Evolutionary conservation across 2,113 vertebrate genomes (phyloP), one percentile per base, ranked within the genome.

Genomic region (Dicaeum eximium): DNA sequence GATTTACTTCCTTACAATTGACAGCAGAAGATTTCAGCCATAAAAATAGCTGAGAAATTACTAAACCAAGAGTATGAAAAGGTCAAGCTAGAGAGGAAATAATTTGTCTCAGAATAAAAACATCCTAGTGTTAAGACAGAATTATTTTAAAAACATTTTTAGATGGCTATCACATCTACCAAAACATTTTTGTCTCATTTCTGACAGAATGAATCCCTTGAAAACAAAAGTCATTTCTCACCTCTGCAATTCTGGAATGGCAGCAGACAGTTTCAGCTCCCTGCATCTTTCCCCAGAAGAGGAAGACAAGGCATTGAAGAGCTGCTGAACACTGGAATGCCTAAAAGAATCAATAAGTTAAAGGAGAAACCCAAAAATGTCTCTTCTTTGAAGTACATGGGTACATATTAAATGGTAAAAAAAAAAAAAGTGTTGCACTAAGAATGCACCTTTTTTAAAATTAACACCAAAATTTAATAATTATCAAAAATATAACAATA

Each of bases 161-260:
- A 84, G 40, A 30, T 2, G 4, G 57, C 3, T 30, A 44, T 69
- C 57, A 54, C 37, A 53, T 7, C 37, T 12, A 61, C 6, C 24
- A 42, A 47, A 85, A 40, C 33, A 23, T 16, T 70, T 78, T 40
- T 15, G 10, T n/a, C 10, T 37, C 12, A n/a, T 45, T 83, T 8
- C 57, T 64, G 58, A 78, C 16, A n/a, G n/a, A 82, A 60, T 8
- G 6, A 28, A 73, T 38, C 44, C 42, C 44, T 38, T 28, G 14
- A 57, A 62, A 67, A 30, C 20, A 19, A 27, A 73, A 80, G 10
- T 11, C 5, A 24, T 30, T 86, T 44, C 97, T 98, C 91, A 99
- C 99, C 98, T 97, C 82, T 99, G 98, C 89, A 98, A 93, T 33
- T 98, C 98, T 53, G 98, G 99, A 61, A 99, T 98, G 81, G 97